Percentiles rank a stretch among this genome's conserved stretches.
Evolutionary conservation across 2,113 vertebrate species (phyloP).

Genomic region (Casuarius casuarius): DNA sequence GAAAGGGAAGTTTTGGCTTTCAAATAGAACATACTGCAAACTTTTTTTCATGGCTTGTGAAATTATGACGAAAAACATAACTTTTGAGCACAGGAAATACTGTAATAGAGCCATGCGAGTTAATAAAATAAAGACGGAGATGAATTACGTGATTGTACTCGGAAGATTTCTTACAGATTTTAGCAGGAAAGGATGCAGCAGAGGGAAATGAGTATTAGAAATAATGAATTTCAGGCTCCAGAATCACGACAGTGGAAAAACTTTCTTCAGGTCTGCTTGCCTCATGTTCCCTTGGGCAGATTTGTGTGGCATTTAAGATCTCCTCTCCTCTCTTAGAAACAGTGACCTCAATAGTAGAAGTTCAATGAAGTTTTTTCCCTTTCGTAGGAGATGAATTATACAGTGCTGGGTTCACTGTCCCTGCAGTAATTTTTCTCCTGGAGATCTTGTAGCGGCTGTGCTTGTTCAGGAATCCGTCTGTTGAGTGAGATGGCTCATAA

Average conservation of each 20-base stretch:
- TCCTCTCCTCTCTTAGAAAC: background rate
- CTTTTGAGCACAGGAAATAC: background rate
- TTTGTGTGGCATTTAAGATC: background rate
- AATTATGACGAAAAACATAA: background rate
- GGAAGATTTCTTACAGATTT: background rate
- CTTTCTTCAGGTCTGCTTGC: background rate
- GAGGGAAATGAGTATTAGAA: background rate
- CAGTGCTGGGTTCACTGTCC: background rate
- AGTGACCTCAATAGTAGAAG: background rate
- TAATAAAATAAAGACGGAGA: slow-evolving; percentile 47
- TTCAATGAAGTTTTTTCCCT: background rate
- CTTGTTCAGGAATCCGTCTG: background rate
- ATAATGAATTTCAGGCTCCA: background rate
- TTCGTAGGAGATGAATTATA: background rate
- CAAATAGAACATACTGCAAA: background rate
- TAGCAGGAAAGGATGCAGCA: background rate
- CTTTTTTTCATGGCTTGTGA: background rate
- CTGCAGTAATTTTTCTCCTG: background rate
- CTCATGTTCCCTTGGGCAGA: background rate
- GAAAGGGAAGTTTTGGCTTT: background rate
- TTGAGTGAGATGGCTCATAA: background rate
- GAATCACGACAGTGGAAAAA: background rate
- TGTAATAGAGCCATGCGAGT: background rate
- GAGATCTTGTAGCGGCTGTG: background rate
- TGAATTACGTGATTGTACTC: slow-evolving; percentile 1